Evolutionary conservation across 23 tunicate genomes (phyloP), one percentile per base, ranked within the genome.

Genomic region (Botrylloides violaceus): DNA sequence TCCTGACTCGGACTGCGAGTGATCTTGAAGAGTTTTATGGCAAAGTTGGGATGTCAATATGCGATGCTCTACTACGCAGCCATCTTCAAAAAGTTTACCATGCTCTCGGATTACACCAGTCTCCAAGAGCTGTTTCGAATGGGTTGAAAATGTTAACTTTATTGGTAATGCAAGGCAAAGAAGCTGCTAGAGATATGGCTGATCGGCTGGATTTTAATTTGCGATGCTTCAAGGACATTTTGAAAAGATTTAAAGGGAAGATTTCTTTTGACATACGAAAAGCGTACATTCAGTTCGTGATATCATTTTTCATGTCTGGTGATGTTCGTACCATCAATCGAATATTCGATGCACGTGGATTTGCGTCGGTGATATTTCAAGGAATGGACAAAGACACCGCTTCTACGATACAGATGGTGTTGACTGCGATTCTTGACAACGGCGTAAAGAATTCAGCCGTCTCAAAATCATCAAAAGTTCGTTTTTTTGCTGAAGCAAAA

Each of bases 141-240:
- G 53, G 79, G 9, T 61, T 81, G 31, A 64, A 72, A 34, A 49
- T 74, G 72, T 24, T 81, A 18, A 73, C 86, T 3, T 49, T 73
- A 7, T 72, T 81, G 75, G 80, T 81, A 0, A 74, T 81, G 86
- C 86, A 81, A 70, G 64, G 73, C 24, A 74, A 31, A 21, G 80
- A 66, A 34, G 62, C 81, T 64, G 86, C 86, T 15, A 47, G 50
- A 6, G 86, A 81, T 32, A 78, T 81, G 49, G 86, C 73, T 4
- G 55, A 28, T 26, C 55, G 53, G 58, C 58, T 81, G 22, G 80
- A 81, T 47, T 37, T 81, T 6, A 75, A 75, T 56, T 58, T 68
- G 57, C 36, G 79, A 29, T 76, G 79, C 26, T 29, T 81, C 37
- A 32, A 50, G 28, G 70, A 61, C 27, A n/a, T 53, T 37, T 39